Conservation (phyloP, 2,797 vertebrate species). For the Margarornis squamiger region DNA sequence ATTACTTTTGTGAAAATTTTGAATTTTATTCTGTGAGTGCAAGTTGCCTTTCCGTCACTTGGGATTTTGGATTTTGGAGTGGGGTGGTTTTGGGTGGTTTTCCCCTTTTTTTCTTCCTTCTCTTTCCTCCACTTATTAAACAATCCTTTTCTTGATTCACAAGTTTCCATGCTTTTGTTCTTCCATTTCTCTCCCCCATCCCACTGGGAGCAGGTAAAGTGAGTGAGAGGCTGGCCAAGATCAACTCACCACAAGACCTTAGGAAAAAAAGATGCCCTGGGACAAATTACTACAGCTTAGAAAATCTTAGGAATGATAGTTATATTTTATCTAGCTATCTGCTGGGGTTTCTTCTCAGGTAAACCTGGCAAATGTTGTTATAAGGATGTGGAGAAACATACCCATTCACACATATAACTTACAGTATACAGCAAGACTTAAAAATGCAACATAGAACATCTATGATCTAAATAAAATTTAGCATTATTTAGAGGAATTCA, state of each 20-base stretch:
- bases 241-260: not conserved
- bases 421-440: not conserved
- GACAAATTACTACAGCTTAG: not conserved
- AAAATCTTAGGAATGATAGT: not conserved
- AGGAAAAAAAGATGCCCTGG: not conserved
- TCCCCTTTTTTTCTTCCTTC: not conserved
- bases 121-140: not conserved
- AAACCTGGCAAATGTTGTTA: not conserved
- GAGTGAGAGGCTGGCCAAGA: fast-evolving
- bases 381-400: not conserved
- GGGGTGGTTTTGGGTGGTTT: not conserved
- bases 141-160: not conserved
- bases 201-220: not conserved
- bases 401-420: not conserved
- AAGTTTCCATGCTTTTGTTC: not conserved
- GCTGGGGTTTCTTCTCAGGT: not conserved
- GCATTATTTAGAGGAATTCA: not conserved
- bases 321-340: not conserved
- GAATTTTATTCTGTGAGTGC: not conserved
- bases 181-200: not conserved
- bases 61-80: not conserved
- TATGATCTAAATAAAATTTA: not conserved
- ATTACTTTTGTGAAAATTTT: not conserved
- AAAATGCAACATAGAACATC: not conserved
- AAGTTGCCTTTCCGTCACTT: not conserved